Evolutionary conservation across 1,140 invertebrate genomes (phyloP).

Genomic region (Lineus longissimus): DNA sequence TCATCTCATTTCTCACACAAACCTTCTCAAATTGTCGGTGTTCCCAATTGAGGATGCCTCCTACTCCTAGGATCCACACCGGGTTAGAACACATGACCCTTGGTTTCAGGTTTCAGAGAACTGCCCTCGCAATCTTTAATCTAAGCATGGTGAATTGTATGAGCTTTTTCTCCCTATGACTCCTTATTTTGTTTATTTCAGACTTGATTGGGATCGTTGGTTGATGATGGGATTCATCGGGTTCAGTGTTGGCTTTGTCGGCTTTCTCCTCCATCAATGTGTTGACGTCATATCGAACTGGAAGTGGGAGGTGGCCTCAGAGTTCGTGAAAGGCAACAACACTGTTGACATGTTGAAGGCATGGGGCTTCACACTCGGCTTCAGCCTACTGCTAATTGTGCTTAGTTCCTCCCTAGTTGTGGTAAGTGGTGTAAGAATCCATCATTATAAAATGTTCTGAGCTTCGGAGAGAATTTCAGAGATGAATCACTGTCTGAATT

Average conservation of each 20-base stretch:
- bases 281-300: conserved; percentile 50
- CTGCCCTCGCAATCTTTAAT: too few relatives aligned
- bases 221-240: conserved; percentile 54
- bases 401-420: conserved; percentile 46
- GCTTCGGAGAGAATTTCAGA: too few relatives aligned
- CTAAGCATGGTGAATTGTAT: too few relatives aligned
- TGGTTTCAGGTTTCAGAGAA: too few relatives aligned
- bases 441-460: too few relatives aligned
- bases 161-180: background rate
- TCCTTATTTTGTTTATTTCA: conserved; percentile 7
- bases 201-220: conserved; percentile 45
- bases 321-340: conserved; percentile 34
- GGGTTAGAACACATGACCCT: too few relatives aligned
- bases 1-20: background rate
- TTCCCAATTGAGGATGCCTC: too few relatives aligned
- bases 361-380: conserved; percentile 46
- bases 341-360: conserved; percentile 34
- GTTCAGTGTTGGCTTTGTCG: conserved; percentile 49
- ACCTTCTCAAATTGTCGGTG: too few relatives aligned
- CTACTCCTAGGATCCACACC: too few relatives aligned
- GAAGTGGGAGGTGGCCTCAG: conserved; percentile 47
- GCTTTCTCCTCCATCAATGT: conserved; percentile 52
- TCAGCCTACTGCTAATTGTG: conserved; percentile 43
- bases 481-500: too few relatives aligned
- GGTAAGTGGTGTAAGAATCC: conserved; percentile 39